Conservation (phyloP, 2,797 vertebrate genomes). For the Octomys mimax region DNA sequence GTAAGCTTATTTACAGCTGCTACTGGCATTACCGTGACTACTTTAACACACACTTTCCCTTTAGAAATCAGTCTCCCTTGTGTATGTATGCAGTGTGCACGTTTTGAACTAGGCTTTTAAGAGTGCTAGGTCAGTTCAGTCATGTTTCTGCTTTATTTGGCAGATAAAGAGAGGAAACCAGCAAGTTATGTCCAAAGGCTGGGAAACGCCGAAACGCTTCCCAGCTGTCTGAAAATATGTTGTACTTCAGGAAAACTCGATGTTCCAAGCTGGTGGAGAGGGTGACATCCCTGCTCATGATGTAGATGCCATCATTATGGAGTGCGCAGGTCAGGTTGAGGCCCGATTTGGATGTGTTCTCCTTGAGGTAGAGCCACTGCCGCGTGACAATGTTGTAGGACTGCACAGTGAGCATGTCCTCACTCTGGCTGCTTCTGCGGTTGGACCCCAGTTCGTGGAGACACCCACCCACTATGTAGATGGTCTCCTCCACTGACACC, state of each 20-base stretch:
- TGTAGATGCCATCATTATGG: constrained; percentile 98
- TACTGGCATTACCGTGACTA: background rate
- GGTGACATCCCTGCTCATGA: constrained; percentile 96
- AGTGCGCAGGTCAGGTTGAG: constrained; percentile 96
- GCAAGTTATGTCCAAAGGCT: constrained; percentile 95
- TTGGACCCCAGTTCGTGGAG: constrained; percentile 92
- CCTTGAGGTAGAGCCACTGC: constrained; percentile 95
- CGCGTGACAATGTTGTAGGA: constrained; percentile 94
- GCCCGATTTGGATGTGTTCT: constrained; percentile 96
- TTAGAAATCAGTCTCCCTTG: constrained; percentile 19
- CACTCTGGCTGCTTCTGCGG: constrained; percentile 90
- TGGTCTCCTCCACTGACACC: constrained; percentile 97
- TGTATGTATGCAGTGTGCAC: background rate
- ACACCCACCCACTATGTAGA: constrained; percentile 97
- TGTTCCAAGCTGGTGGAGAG: constrained; percentile 94
- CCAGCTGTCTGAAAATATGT: constrained; percentile 95
- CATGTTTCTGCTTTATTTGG: constrained; percentile 89
- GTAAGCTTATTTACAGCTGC: constrained; percentile 75
- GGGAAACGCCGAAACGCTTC: constrained; percentile 95
- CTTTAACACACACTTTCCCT: background rate
- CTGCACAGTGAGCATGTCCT: constrained; percentile 95
- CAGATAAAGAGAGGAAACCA: constrained; percentile 96
- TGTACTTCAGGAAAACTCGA: constrained; percentile 96
- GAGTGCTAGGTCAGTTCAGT: background rate
- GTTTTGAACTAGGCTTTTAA: constrained; percentile 33